Percentiles rank a stretch among this genome's conserved stretches.
These are phyloP conservation scores for Enteromius paludinosus DNA, from an alignment of 2,797 vertebrate genomes.

Conservation along the genomic window DNA sequence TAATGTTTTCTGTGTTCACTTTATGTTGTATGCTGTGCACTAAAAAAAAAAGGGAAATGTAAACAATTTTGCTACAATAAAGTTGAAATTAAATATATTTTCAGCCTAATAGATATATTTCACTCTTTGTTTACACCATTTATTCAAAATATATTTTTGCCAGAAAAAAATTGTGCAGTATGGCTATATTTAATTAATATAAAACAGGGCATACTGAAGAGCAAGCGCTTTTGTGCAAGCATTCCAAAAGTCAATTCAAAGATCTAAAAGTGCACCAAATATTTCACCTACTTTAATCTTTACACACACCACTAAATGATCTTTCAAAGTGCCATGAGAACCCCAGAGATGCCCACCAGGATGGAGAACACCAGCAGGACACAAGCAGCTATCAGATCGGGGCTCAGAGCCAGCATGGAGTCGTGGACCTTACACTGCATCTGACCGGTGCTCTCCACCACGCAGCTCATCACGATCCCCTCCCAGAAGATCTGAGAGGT, in stretches of 20 bases:
- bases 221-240: neutral
- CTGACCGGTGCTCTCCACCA: conserved; percentile 60
- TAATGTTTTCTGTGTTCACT: too few species aligned
- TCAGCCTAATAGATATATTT: neutral
- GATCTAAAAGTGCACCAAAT: neutral
- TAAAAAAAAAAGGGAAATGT: too few species aligned
- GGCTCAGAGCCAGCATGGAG: conserved; percentile 62
- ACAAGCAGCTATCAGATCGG: conserved; percentile 57
- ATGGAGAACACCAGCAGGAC: conserved; percentile 58
- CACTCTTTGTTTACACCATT: neutral
- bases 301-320: neutral
- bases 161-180: neutral
- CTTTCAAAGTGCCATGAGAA: too few species aligned
- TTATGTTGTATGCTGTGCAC: too few species aligned
- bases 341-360: neutral
- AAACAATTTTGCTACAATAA: neutral
- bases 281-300: too few species aligned
- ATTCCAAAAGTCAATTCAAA: neutral
- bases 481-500: conserved; percentile 62
- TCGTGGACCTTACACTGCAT: conserved; percentile 62
- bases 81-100: neutral
- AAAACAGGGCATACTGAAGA: neutral
- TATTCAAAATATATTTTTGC: neutral
- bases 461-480: conserved; percentile 66
- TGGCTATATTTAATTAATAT: neutral